Conservation (phyloP, 1,140 invertebrate species). For the Drosophila saltans region DNA sequence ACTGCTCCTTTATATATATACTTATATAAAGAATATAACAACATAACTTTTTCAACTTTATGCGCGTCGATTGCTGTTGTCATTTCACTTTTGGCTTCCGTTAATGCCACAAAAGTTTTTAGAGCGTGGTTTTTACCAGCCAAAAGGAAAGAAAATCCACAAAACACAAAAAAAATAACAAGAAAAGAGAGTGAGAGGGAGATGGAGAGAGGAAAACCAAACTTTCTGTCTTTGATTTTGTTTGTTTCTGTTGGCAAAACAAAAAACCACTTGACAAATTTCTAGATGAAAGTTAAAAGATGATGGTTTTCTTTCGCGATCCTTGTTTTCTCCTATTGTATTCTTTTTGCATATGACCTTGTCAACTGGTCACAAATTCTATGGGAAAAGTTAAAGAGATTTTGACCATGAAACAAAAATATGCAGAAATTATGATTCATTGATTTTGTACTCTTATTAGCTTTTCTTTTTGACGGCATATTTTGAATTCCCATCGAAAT, state of each 20-base stretch:
- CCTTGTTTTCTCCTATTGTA: background rate
- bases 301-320: background rate
- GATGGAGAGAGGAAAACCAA: background rate
- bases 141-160: conserved; percentile 5
- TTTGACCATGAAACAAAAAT: background rate
- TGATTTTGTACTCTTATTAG: background rate
- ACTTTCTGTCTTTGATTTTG: conserved; percentile 64
- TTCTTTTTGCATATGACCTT: background rate
- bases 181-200: background rate
- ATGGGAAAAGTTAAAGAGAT: background rate
- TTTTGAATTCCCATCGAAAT: too few species aligned
- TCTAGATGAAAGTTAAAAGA: background rate
- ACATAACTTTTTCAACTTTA: conserved; percentile 59
- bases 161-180: conserved; percentile 23
- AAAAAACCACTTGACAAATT: conserved; percentile 5
- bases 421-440: background rate
- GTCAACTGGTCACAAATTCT: background rate
- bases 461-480: too few species aligned
- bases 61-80: conserved; percentile 63
- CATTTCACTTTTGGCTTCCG: conserved; percentile 53
- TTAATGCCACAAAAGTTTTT: conserved; percentile 63
- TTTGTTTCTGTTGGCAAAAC: conserved; percentile 40
- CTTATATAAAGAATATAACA: conserved; percentile 44
- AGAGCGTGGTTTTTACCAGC: conserved; percentile 47
- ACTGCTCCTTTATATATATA: conserved; percentile 28